Conservation (phyloP, 2,797 vertebrate species). For the Decapterus maruadsi region DNA sequence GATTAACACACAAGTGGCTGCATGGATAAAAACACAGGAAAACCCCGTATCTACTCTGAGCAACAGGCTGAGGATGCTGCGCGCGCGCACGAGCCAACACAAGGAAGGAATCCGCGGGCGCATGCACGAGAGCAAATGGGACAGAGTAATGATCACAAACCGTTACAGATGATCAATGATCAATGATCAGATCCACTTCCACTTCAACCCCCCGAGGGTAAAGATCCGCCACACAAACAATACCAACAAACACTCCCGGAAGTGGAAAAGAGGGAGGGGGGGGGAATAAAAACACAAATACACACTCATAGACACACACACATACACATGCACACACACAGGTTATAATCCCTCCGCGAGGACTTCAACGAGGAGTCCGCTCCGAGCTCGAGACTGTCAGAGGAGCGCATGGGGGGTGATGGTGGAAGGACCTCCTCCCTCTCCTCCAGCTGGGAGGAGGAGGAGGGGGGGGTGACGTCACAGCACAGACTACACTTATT, state of each 20-base stretch:
- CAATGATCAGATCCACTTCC: constrained; percentile 20
- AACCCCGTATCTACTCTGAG: background rate
- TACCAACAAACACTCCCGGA: background rate
- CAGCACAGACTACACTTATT: background rate
- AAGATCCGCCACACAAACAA: background rate
- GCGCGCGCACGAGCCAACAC: background rate
- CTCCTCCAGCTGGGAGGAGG: constrained; percentile 70
- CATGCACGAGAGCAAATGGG: background rate
- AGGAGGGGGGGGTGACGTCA: constrained; percentile 68
- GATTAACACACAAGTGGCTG: background rate
- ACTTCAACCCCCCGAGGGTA: background rate
- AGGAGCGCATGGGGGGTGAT: constrained; percentile 72
- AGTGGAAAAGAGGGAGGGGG: background rate
- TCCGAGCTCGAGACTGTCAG: constrained; percentile 66
- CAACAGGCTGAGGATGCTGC: background rate
- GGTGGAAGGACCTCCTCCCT: constrained; percentile 71
- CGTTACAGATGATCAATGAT: constrained; percentile 44
- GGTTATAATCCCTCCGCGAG: constrained; percentile 34
- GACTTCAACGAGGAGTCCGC: constrained; percentile 32
- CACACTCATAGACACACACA: too few relatives aligned
- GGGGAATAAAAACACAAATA: too few relatives aligned
- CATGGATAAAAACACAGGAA: background rate
- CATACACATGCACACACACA: too few relatives aligned
- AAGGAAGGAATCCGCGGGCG: background rate
- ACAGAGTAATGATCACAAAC: constrained; percentile 56